phyloP scores from a whole-genome alignment of 2,888 invertebrate genomes.

The Noctua comes region DNA sequence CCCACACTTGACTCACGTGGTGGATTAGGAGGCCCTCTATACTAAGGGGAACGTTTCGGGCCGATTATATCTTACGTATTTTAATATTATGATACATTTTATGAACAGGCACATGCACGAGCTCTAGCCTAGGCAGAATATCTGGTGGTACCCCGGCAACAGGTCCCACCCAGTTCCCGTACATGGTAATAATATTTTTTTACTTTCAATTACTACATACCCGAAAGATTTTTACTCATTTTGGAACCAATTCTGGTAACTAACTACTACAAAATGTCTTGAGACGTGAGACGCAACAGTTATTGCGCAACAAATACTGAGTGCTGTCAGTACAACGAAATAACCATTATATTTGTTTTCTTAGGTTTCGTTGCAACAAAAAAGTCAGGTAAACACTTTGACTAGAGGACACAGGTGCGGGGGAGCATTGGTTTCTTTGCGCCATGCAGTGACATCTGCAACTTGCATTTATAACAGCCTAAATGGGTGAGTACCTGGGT shows the following conservation, averaged over 20 bases:
- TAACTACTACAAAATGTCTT: background rate
- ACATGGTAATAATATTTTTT: constrained; percentile 24
- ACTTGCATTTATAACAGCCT: constrained; percentile 57
- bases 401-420: constrained; percentile 69
- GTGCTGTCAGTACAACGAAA: background rate
- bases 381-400: constrained; percentile 21
- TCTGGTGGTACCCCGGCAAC: background rate
- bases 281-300: background rate
- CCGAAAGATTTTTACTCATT: background rate
- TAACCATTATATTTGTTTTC: constrained; percentile 15
- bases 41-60: too few species aligned
- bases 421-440: constrained; percentile 68
- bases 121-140: constrained; percentile 18
- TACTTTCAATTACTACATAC: background rate
- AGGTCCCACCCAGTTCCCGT: background rate
- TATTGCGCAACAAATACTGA: background rate
- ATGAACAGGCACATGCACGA: constrained; percentile 24
- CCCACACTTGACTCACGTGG: too few species aligned
- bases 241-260: background rate
- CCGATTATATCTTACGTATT: background rate
- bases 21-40: too few species aligned
- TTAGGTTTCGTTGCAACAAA: constrained; percentile 69
- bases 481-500: constrained; percentile 53
- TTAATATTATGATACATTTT: constrained; percentile 4
- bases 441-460: constrained; percentile 68